These are phyloP conservation scores for Phasianus colchicus DNA, from an alignment of 2,113 vertebrate species.

Conservation along the genomic window DNA sequence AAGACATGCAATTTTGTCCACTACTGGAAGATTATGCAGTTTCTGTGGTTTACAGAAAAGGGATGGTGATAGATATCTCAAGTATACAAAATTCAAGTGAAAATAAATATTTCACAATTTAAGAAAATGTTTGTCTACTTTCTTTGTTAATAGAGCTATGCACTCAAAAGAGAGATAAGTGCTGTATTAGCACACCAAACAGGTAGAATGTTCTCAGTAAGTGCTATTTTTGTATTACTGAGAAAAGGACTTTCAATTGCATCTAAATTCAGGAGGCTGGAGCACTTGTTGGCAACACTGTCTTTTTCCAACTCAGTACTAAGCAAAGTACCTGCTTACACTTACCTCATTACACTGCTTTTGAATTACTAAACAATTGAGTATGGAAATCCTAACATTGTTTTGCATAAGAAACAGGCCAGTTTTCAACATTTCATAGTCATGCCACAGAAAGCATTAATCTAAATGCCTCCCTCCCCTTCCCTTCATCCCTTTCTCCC, in stretches of 20 bases:
- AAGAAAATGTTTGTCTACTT: neutral
- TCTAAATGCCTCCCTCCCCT: neutral
- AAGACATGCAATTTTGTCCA: neutral
- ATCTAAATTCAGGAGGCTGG: neutral
- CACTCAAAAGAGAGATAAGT: neutral
- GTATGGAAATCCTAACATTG: neutral
- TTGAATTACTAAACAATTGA: slow-evolving; percentile 20
- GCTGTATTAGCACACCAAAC: neutral
- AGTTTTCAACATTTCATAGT: slow-evolving; percentile 16
- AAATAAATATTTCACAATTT: neutral
- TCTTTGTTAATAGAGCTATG: neutral
- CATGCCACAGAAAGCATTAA: slow-evolving; percentile 21
- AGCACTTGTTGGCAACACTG: neutral
- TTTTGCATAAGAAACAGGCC: slow-evolving; percentile 54
- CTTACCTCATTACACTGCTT: neutral
- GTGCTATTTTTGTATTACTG: neutral
- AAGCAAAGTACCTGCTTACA: neutral
- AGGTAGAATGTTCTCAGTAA: neutral
- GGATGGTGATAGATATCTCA: neutral
- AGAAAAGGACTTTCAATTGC: neutral
- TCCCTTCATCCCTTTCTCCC: no score
- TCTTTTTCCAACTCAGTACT: neutral
- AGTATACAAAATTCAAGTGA: neutral
- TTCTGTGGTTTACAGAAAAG: neutral
- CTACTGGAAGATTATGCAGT: neutral